Evolutionary conservation across 30 jellyfish, hydroid and myxozoan species (phyloP).

Genomic region (Turritopsis rubra): DNA sequence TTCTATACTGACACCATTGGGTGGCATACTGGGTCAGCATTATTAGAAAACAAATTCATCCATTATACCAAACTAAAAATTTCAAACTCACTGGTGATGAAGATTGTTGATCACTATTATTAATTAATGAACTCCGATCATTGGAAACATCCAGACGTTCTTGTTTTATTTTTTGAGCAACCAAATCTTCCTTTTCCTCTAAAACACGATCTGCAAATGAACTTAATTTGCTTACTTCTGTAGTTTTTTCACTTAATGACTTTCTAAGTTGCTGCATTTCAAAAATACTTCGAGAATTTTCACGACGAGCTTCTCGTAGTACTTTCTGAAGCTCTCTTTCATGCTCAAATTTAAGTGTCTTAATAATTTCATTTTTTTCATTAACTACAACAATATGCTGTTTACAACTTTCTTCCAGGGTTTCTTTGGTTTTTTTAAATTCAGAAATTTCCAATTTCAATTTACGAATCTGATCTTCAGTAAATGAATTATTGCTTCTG

Average conservation of each 20-base stretch:
- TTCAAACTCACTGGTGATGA: constrained; percentile 12
- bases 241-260: constrained; percentile 64
- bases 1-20: too few species aligned
- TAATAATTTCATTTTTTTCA: constrained; percentile 59
- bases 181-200: constrained; percentile 49
- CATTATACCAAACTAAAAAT: too few species aligned
- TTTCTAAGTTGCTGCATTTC: constrained; percentile 62
- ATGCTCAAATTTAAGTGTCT: constrained; percentile 62
- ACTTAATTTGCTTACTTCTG: constrained; percentile 43
- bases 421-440: constrained; percentile 45
- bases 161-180: constrained; percentile 4
- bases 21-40: too few species aligned
- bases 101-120: neutral
- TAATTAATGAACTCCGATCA: neutral
- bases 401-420: constrained; percentile 43
- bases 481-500: constrained; percentile 3
- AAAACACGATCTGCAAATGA: constrained; percentile 34
- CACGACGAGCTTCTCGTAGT: constrained; percentile 68
- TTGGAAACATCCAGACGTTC: neutral
- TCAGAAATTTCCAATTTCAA: constrained; percentile 59
- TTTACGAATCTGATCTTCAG: constrained; percentile 42
- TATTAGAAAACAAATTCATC: too few species aligned
- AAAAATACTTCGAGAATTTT: constrained; percentile 55
- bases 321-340: constrained; percentile 72
- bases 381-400: constrained; percentile 43